Evolutionary conservation across 92 coral and sea anemone species (phyloP), one percentile per base, ranked within the genome.

Genomic region (Scolanthus callimorphus): DNA sequence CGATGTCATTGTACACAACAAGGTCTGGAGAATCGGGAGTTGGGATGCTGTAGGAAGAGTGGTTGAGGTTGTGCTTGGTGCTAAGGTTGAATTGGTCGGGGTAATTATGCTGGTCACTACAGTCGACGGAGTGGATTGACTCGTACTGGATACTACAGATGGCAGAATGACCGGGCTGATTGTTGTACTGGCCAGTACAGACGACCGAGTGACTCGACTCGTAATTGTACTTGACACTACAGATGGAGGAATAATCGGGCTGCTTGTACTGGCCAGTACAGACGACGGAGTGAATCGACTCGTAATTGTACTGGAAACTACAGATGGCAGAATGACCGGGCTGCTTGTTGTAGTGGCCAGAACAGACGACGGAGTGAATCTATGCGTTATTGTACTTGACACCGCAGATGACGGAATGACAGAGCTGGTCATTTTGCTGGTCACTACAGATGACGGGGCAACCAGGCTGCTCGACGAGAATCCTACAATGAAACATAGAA

Each of bases 1-100:
- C 98, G 31, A 92, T 77, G 49, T 81, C 83, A 74, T 92, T 92
- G 27, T 50, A 39, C 45, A 46, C 52, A 21, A 10, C 52, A 9
- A 79, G 44, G 23, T 23, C 54, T 27, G 98, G 97, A 22, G 76
- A 79, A n/a, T 1, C 49, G 31, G 53, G 79, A 82, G 71, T 44
- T 86, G 81, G 39, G 63, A 60, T 23, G 91, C 73, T 29, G 85
- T 41, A 53, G 84, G 67, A 57, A 51, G 65, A 12, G 49, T 67
- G 23, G 48, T 29, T 11, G 87, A 56, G 15, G 66, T 30, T 37
- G 64, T 46, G 44, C 61, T 74, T 26, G 34, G 9, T 20, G 56
- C 46, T 43, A 59, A 44, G 43, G 73, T 27, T 0, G 78, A 44
- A 38, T 13, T 60, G 51, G 53, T 59, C 55, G 69, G 31, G 38